phyloP scores from a whole-genome alignment of 2,113 vertebrate species.

The Carassius carassius region DNA sequence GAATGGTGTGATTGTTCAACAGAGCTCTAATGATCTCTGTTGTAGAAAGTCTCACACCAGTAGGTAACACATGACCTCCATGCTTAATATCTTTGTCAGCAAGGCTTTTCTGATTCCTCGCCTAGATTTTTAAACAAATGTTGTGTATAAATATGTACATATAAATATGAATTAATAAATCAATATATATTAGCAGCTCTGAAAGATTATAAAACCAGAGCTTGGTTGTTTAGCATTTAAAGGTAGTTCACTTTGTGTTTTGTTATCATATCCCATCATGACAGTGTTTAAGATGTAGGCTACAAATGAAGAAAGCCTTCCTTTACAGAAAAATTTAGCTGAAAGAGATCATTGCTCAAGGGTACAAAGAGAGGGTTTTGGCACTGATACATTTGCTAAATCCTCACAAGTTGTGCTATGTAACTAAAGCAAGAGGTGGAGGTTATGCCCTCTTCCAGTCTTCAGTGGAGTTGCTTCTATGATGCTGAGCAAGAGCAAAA shows the following conservation, averaged over 20 bases:
- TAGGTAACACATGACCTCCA: slow-evolving; percentile 8
- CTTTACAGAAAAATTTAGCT: neutral
- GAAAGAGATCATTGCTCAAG: slow-evolving; percentile 11
- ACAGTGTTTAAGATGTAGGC: too few relatives aligned
- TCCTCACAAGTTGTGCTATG: neutral
- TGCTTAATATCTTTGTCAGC: slow-evolving; percentile 13
- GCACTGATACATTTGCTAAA: neutral
- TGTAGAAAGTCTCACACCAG: neutral
- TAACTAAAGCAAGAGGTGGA: neutral
- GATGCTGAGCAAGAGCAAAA: neutral
- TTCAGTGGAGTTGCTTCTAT: neutral
- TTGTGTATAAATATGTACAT: slow-evolving; percentile 45
- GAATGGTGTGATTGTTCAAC: neutral
- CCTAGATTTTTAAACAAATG: neutral
- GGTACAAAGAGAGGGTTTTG: neutral
- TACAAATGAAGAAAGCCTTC: too few relatives aligned
- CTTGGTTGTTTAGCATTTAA: neutral
- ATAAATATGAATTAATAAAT: slow-evolving; percentile 26
- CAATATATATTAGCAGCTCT: neutral
- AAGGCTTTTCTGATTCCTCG: neutral
- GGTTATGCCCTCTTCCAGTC: neutral
- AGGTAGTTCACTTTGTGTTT: slow-evolving; percentile 37
- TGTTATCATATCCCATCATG: neutral
- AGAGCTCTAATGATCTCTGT: neutral
- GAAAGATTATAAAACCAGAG: neutral